A percentile compares a stretch with the other conserved stretches of the same genome.
Evolutionary conservation across 2,888 invertebrate genomes (phyloP).

Genomic region (Philhelius pedissequus): DNA sequence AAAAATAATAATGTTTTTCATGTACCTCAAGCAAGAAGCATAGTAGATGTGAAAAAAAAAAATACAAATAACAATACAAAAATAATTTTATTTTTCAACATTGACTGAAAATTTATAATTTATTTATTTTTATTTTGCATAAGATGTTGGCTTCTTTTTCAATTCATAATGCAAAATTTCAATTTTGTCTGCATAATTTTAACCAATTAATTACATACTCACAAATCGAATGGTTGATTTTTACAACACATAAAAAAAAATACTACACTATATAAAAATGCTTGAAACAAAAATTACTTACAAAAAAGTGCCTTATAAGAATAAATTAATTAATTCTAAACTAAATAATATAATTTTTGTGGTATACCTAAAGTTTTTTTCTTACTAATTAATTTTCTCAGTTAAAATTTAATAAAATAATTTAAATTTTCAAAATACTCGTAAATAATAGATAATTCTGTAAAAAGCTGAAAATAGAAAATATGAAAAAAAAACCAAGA

Average conservation of each 20-base stretch:
- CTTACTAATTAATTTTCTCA: not conserved
- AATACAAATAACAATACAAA: not conserved
- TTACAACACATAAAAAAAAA: conserved; percentile 6
- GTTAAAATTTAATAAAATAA: not conserved
- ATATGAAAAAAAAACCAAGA: not conserved
- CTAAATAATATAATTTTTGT: conserved; percentile 15
- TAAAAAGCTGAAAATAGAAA: conserved; percentile 67
- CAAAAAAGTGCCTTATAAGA: conserved; percentile 61
- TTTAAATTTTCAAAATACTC: not conserved
- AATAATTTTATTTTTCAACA: not conserved
- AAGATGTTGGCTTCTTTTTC: conserved; percentile 67
- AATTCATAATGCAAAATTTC: conserved; percentile 34
- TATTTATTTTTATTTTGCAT: conserved; percentile 45
- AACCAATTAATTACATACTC: not conserved
- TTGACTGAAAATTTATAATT: conserved; percentile 29
- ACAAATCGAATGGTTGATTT: conserved; percentile 26
- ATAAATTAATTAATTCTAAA: conserved; percentile 5
- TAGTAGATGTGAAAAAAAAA: conserved; percentile 8
- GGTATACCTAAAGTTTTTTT: conserved; percentile 4
- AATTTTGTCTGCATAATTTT: conserved; percentile 3
- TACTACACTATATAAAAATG: conserved; percentile 10
- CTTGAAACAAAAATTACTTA: conserved; percentile 33
- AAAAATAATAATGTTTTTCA: conserved; percentile 2
- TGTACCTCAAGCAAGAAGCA: conserved; percentile 28
- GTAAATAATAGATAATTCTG: conserved; percentile 43